A percentile compares a stretch with the other conserved stretches of the same genome.
Conservation (phyloP, 2,888 invertebrate species). For the Steinernema hermaphroditum region DNA sequence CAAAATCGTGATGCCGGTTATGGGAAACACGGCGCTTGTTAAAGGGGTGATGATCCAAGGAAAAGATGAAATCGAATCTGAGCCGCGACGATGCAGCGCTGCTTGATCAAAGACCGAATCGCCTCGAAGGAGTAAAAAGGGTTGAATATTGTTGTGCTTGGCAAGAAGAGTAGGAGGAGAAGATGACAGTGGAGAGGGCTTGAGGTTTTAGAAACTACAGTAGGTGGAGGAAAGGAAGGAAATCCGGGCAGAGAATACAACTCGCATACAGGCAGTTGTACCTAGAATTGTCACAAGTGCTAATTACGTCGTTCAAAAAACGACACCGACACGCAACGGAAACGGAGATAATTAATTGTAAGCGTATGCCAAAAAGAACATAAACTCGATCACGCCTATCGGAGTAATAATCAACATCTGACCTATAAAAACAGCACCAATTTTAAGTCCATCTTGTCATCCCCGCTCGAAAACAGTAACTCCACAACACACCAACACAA, state of each 20-base stretch:
- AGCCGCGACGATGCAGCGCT: neutral
- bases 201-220: neutral
- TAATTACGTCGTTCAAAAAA: neutral
- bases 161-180: neutral
- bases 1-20: slow-evolving; percentile 19
- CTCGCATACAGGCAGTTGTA: slow-evolving; percentile 18
- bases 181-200: neutral
- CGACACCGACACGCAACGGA: neutral
- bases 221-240: neutral
- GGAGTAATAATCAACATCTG: slow-evolving; percentile 23
- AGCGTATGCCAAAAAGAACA: neutral
- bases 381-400: slow-evolving; percentile 17
- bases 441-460: slow-evolving; percentile 18
- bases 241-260: slow-evolving; percentile 3
- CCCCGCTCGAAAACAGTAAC: neutral
- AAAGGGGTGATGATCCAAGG: neutral
- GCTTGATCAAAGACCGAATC: neutral
- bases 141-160: neutral
- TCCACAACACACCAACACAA: neutral
- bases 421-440: slow-evolving; percentile 22
- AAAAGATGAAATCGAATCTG: neutral
- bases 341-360: slow-evolving; percentile 12
- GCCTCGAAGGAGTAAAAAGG: neutral
- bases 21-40: slow-evolving; percentile 12
- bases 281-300: neutral